These are phyloP conservation scores for Drosophila auraria DNA, from an alignment of 1,140 invertebrate genomes.

Conservation along the genomic window DNA sequence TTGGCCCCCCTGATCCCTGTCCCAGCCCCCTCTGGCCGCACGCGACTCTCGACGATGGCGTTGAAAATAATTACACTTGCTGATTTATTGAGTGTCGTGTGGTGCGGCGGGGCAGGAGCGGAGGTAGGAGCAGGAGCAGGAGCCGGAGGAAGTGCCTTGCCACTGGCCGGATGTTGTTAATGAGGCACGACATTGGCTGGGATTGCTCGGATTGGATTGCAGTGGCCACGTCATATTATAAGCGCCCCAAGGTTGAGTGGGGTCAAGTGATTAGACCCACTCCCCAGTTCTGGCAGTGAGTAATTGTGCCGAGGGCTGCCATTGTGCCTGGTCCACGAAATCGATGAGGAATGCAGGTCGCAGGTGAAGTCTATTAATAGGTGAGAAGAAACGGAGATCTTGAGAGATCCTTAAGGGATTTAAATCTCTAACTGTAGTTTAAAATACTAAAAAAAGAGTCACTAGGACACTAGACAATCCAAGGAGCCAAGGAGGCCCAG, in stretches of 20 bases:
- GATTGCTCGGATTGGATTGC: slow-evolving; percentile 59
- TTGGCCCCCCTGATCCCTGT: not conserved
- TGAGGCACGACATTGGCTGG: slow-evolving; percentile 72
- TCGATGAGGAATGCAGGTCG: slow-evolving; percentile 9
- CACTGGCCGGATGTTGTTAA: slow-evolving; percentile 65
- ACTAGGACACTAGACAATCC: not conserved
- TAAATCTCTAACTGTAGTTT: not conserved
- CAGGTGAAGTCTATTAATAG: not conserved
- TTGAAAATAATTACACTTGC: slow-evolving; percentile 81
- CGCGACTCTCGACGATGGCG: slow-evolving; percentile 61
- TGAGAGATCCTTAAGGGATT: not conserved
- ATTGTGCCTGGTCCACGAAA: not conserved
- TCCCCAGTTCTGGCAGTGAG: slow-evolving; percentile 11
- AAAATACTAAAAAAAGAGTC: too few relatives aligned
- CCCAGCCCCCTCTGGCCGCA: not conserved
- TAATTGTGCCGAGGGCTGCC: slow-evolving; percentile 18
- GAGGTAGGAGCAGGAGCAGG: not conserved
- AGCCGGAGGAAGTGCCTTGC: slow-evolving; percentile 28
- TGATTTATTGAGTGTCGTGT: slow-evolving; percentile 79
- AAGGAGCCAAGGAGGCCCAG: not conserved
- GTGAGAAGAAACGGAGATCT: too few relatives aligned
- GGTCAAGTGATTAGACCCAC: slow-evolving; percentile 48
- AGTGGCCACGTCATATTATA: slow-evolving; percentile 52
- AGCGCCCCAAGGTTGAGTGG: slow-evolving; percentile 43
- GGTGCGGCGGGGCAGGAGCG: slow-evolving; percentile 17